Evolutionary conservation across 2,888 invertebrate genomes (phyloP), one percentile per base, ranked within the genome.

Genomic region (Alcis repandata): DNA sequence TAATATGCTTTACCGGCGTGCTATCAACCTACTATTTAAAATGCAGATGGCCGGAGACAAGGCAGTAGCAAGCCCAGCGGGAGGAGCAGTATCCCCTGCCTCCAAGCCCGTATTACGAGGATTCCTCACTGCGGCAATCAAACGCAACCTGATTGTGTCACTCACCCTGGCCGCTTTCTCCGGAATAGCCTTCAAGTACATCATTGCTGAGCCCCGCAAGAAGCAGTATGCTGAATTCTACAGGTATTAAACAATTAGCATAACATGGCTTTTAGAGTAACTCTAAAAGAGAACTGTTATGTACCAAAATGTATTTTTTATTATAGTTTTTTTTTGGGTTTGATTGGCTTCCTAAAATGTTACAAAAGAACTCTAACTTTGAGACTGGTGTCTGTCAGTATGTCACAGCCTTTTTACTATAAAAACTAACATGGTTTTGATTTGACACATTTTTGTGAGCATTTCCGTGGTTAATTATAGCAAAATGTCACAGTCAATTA

Each of bases 171-270:
- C 94, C 4, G 83, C 85, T 1, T 56, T 89, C 9, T 80, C 91
- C 0, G 95, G 94, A 0, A 54, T 94, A 0, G 91, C 91, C 1
- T 94, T 93, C 82, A 95, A 97, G 77, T 9, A 94, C 7, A 2
- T 94, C 0, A 82, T 96, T 0, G 94, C 95, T 59, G 92, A 92
- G 0, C 95, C 95, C 75, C 96, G 96, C 86, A 86, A 89, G 72
- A 93, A 88, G 72, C 32, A n/a, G 1, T 97, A 97, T 75, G 97
- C 96, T 40, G 96, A 97, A 63, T 98, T 97, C 87, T 97, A 97
- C 94, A 97, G 96, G 98, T 97, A 27, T 27, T n/a, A 27, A 27
- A 4, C 27, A 4, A 27, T 27, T 27, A 27, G 2, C 27, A 27
- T 27, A 4, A 27, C 2, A 27, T 27, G n/a, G n/a, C n/a, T n/a